phyloP scores from a whole-genome alignment of 2,797 vertebrate genomes.

The Agapornis canus region DNA sequence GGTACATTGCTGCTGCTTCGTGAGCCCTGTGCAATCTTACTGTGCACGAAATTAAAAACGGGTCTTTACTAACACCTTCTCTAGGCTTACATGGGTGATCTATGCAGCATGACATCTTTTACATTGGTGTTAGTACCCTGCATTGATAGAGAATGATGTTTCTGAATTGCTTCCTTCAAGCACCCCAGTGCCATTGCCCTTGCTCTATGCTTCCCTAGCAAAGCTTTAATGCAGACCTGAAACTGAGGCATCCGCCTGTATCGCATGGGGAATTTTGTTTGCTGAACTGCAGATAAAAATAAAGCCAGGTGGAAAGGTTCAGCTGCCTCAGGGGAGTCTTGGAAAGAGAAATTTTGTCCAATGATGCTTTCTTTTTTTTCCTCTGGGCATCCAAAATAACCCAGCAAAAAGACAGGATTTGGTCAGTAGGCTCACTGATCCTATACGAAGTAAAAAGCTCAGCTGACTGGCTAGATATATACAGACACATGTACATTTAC shows the following conservation, averaged over 20 bases:
- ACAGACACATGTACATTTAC: accelerated
- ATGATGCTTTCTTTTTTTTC: not conserved
- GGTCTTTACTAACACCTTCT: slow-evolving; percentile 46
- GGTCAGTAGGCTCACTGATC: not conserved
- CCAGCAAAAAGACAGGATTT: not conserved
- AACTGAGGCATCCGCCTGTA: not conserved
- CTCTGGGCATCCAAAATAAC: not conserved
- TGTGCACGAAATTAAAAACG: slow-evolving; percentile 63
- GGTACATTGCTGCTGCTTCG: slow-evolving; percentile 28
- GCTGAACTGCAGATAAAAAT: not conserved
- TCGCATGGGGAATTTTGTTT: not conserved
- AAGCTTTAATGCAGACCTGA: not conserved
- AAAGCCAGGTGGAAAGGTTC: not conserved
- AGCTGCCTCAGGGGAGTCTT: not conserved
- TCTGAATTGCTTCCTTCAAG: slow-evolving; percentile 15
- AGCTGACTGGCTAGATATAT: not conserved
- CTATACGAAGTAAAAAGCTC: not conserved
- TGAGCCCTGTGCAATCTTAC: slow-evolving; percentile 23
- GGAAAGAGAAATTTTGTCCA: not conserved
- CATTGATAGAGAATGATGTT: not conserved
- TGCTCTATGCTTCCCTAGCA: not conserved
- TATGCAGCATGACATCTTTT: slow-evolving; percentile 2
- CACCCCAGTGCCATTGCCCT: not conserved
- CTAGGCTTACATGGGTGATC: slow-evolving; percentile 8
- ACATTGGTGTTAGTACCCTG: not conserved